Percentiles rank a stretch among this genome's conserved stretches.
phyloP scores from a whole-genome alignment of 92 coral and sea anemone species.

The Desmophyllum pertusum region DNA sequence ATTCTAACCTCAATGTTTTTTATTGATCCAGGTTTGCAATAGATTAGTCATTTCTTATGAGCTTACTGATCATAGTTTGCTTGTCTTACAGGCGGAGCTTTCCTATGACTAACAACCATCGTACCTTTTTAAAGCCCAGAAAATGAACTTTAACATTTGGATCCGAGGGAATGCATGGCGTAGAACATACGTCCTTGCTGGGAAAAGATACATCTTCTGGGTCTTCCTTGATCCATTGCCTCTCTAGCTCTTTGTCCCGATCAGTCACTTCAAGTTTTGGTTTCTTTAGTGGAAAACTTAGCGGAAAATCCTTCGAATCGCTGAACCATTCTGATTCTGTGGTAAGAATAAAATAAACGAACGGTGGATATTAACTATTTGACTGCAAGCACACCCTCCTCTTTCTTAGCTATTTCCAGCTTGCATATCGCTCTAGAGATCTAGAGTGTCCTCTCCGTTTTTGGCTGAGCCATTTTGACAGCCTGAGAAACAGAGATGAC shows the following conservation, averaged over 20 bases:
- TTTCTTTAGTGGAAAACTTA: constrained; percentile 1
- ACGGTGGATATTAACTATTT: no score
- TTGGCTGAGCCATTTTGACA: background rate
- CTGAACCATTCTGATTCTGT: background rate
- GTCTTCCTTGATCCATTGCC: background rate
- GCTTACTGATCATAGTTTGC: no score
- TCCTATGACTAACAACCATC: background rate
- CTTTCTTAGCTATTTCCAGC: background rate
- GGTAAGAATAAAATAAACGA: background rate
- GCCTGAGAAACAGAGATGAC: no score
- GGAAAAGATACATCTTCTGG: background rate
- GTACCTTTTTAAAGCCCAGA: constrained; percentile 37
- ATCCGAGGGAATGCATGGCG: background rate
- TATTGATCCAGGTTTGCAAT: no score
- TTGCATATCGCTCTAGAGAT: no score
- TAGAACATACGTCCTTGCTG: background rate
- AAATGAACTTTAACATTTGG: constrained; percentile 40
- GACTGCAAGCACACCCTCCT: background rate
- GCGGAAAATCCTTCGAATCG: constrained; percentile 23
- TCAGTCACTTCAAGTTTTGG: constrained; percentile 33
- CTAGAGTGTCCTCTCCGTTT: background rate
- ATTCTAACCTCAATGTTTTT: background rate
- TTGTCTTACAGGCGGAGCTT: no score
- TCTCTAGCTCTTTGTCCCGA: background rate
- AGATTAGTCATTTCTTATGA: no score